Evolutionary conservation across 2,797 vertebrate genomes (phyloP), one percentile per base, ranked within the genome.

Genomic region (Mustela erminea): DNA sequence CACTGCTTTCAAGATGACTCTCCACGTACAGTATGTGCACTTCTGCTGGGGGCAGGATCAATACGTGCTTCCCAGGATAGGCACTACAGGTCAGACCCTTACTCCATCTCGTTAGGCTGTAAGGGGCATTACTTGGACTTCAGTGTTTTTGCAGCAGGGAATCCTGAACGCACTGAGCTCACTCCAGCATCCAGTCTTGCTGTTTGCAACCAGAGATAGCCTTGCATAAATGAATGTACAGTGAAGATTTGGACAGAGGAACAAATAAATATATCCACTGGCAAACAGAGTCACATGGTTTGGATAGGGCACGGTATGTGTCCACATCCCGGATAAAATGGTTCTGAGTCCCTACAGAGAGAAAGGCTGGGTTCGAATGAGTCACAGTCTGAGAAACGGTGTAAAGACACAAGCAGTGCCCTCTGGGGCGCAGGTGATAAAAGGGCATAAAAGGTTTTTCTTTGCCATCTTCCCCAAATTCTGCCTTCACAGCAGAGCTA

Each of bases 261-360:
- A n/a, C 14, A 25, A 74, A 21, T 4, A 17, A 43, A 82, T 21
- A 58, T 1, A 66, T 3, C 87, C 21, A 32, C 21, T 5, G 64
- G 29, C 72, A 91, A 95, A 35, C 0, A 91, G 80, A 75, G 7
- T 3, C 7, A 18, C 1, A 2, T 54, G 5, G 5, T 80, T 5
- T 81, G 58, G n/a, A 20, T 17, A 52, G 4, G 17, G 14, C 13
- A 14, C 0, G 2, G 4, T 4, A 13, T 46, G 7, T 66, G 0
- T 18, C n/a, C 21, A 41, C 2, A 0, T 32, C 49, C 60, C 43
- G 35, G 27, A 15, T 3, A 4, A 27, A 14, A 10, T 21, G 4
- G 13, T 46, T 72, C 75, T 56, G 29, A 38, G 41, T 38, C 8
- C n/a, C n/a, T 38, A 38, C 54, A 49, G 52, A 90, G 10, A 43